These are phyloP conservation scores for Lerema accius DNA, from an alignment of 1,140 invertebrate genomes.

Conservation along the genomic window DNA sequence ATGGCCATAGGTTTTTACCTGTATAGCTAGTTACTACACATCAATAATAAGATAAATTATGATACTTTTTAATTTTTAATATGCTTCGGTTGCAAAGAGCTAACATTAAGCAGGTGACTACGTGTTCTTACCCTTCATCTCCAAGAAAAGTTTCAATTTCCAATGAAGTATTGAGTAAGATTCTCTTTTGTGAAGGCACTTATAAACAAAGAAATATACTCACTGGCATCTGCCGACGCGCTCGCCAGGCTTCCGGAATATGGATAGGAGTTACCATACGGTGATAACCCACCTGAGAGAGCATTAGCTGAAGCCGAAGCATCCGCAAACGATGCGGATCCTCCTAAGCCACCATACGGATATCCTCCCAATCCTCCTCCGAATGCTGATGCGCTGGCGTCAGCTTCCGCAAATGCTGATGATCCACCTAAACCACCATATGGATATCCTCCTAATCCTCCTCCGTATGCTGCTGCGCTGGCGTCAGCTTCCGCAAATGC, in stretches of 20 bases:
- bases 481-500: no score
- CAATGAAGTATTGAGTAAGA: no score
- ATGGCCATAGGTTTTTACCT: no score
- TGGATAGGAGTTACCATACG: conserved; percentile 19
- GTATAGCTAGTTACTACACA: no score
- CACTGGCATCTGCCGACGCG: not conserved
- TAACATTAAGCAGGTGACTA: no score
- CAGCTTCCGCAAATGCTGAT: conserved; percentile 30
- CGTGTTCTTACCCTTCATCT: no score
- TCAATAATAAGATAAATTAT: no score
- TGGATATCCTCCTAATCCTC: not conserved
- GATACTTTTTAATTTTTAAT: no score
- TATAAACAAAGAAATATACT: not conserved
- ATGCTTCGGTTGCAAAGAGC: no score
- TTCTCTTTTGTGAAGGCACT: no score
- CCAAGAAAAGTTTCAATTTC: no score
- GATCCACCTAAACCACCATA: conserved; percentile 3
- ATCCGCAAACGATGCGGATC: conserved; percentile 5
- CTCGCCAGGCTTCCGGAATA: conserved; percentile 19
- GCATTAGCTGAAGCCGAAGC: conserved; percentile 3
- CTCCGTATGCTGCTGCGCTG: no score
- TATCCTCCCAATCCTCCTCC: conserved; percentile 2
- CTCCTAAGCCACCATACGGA: not conserved
- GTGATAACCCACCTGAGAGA: not conserved
- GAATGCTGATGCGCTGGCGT: conserved; percentile 17